Percentiles rank a stretch among this genome's conserved stretches.
These are phyloP conservation scores for Lysandra bellargus DNA, from an alignment of 2,888 invertebrate genomes.

Conservation along the genomic window DNA sequence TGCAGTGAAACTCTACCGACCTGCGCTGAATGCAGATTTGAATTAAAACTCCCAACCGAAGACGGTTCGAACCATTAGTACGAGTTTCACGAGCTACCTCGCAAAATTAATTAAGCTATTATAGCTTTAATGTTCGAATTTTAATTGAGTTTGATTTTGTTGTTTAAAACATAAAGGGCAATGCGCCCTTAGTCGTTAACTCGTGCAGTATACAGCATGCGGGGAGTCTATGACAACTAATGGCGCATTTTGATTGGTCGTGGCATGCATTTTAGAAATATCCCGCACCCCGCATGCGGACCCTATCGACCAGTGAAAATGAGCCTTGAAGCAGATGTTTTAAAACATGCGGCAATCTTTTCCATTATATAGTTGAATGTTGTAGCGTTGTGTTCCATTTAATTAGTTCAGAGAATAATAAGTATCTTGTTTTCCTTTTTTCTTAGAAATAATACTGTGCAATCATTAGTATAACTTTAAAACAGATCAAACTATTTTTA, in stretches of 20 bases:
- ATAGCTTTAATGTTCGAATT: constrained; percentile 49
- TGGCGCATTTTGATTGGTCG: too few species aligned
- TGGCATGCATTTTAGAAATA: too few species aligned
- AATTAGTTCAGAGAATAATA: too few species aligned
- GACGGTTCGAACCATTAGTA: constrained; percentile 57
- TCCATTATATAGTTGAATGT: neutral
- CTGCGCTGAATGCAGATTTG: constrained; percentile 61
- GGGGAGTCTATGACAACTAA: too few species aligned
- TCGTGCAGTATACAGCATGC: too few species aligned
- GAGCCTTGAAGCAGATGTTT: neutral
- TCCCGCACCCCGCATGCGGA: too few species aligned
- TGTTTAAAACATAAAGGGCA: neutral
- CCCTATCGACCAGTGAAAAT: too few species aligned
- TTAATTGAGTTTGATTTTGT: neutral
- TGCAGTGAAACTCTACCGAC: constrained; percentile 54
- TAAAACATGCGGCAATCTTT: neutral
- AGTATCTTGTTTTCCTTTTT: too few species aligned
- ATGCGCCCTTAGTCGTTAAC: too few species aligned
- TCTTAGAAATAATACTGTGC: too few species aligned
- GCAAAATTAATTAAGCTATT: constrained; percentile 62
- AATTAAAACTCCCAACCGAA: constrained; percentile 68
- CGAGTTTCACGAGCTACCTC: constrained; percentile 55
- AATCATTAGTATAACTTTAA: too few species aligned
- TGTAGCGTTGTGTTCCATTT: neutral
- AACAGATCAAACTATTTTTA: too few species aligned